Evolutionary conservation across 2,797 vertebrate genomes (phyloP), one percentile per base, ranked within the genome.

Genomic region (Microctenopoma steveboyesi): DNA sequence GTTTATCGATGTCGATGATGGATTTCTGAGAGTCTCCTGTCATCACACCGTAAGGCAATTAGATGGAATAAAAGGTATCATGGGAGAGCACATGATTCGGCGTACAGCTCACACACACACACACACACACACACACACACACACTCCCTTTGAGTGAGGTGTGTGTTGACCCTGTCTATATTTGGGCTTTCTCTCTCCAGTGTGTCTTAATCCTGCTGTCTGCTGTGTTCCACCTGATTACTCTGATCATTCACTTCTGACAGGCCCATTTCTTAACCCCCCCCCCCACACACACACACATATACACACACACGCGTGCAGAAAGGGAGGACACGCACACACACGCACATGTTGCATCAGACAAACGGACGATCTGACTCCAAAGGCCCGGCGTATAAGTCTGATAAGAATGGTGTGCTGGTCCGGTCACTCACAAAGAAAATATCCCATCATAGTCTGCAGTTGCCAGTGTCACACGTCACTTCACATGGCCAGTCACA

Each of bases 191-290:
- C 64, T 85, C 74, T 83, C 80, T 76, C 70, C 51, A 50, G 71
- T 76, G 68, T 63, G 68, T 88, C 84, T 88, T 91, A 88, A 88
- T 88, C 88, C 86, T 64, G 78, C 71, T 77, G 88, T 88, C 85
- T 85, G 81, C 77, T 37, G 40, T 43, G 75, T 86, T 90, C 81
- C 76, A 83, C 79, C 78, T 85, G 89, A 91, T 92, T 89, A 91
- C 78, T 82, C 81, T 83, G 87, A 91, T 91, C 87, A 88, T 83
- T 92, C 87, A 92, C 64, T 89, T 87, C 80, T 91, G 89, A 90
- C 85, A 84, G 72, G 61, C 75, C 63, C 74, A 86, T 81, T 89
- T 86, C 72, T 74, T 68, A 65, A 62, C 57, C 53, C 59, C 68
- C 51, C 18, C 18, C 18, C 18, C 18, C 18, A 18, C 18, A 18